phyloP scores from a whole-genome alignment of 1,140 invertebrate genomes.

The Drosophila seguyi region DNA sequence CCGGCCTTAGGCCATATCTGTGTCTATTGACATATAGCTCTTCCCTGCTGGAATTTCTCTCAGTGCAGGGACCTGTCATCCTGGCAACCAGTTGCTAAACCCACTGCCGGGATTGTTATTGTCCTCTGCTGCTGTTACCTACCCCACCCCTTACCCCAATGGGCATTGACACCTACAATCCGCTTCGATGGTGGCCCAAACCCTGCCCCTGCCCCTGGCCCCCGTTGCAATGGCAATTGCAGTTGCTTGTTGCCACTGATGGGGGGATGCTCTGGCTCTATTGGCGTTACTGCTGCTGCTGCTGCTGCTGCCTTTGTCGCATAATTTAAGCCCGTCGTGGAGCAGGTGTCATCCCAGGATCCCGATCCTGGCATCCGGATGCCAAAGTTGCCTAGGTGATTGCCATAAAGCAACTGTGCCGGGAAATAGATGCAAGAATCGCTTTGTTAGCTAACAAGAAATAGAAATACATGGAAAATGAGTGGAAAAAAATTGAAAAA shows the following conservation, averaged over 20 bases:
- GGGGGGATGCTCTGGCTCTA: conserved; percentile 11
- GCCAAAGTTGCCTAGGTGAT: conserved; percentile 48
- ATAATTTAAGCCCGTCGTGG: conserved; percentile 62
- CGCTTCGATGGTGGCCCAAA: conserved; percentile 38
- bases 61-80: conserved; percentile 25
- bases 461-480: neutral
- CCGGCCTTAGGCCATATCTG: neutral
- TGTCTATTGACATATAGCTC: neutral
- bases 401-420: conserved; percentile 68
- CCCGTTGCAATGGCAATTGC: conserved; percentile 63
- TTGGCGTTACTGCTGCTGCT: conserved; percentile 31
- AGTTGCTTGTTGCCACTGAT: conserved; percentile 39
- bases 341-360: conserved; percentile 31
- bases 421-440: conserved; percentile 32
- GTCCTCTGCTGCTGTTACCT: neutral
- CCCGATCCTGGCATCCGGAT: conserved; percentile 16
- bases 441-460: conserved; percentile 35
- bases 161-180: conserved; percentile 61
- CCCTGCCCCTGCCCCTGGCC: conserved; percentile 2
- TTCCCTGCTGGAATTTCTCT: neutral
- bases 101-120: conserved; percentile 4
- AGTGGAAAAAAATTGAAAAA: neutral
- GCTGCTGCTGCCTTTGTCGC: conserved; percentile 42
- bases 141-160: conserved; percentile 7
- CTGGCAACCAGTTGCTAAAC: conserved; percentile 45